phyloP scores from a whole-genome alignment of 2,888 invertebrate species.

The Watsonalla cultraria region DNA sequence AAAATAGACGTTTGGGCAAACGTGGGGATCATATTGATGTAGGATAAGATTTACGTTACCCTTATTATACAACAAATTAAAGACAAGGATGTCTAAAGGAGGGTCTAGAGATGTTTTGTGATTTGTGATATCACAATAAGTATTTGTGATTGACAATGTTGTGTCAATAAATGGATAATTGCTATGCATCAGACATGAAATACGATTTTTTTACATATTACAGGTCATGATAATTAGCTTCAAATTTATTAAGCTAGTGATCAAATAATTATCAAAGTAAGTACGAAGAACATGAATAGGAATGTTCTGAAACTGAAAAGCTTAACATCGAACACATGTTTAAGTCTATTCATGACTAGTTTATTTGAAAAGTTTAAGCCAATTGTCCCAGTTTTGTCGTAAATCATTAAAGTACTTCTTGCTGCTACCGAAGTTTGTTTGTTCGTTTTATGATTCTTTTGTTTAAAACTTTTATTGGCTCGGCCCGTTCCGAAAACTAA shows the following conservation, averaged over 20 bases:
- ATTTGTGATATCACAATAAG: too few species aligned
- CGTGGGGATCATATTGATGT: not conserved
- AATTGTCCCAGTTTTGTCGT: slow-evolving; percentile 64
- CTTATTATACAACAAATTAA: not conserved
- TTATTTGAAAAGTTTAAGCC: slow-evolving; percentile 68
- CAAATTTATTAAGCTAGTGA: too few species aligned
- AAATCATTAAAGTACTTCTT: slow-evolving; percentile 70
- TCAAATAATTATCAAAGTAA: too few species aligned
- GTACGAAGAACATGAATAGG: slow-evolving; percentile 19
- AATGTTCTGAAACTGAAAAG: slow-evolving; percentile 25
- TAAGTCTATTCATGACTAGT: slow-evolving; percentile 62
- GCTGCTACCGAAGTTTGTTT: slow-evolving; percentile 65
- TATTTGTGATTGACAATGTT: too few species aligned
- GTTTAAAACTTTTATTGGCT: slow-evolving; percentile 77
- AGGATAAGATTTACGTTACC: not conserved
- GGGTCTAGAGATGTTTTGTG: too few species aligned
- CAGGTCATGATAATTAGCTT: too few species aligned
- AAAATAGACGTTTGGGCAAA: slow-evolving; percentile 1
- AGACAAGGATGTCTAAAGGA: too few species aligned
- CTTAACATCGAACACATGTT: slow-evolving; percentile 51
- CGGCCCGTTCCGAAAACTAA: slow-evolving; percentile 70
- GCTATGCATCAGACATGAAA: too few species aligned
- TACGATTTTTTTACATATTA: too few species aligned
- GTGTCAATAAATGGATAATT: too few species aligned
- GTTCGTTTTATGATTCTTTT: slow-evolving; percentile 76